These are phyloP conservation scores for Trachurus trachurus DNA, from an alignment of 2,797 vertebrate genomes.

Conservation along the genomic window DNA sequence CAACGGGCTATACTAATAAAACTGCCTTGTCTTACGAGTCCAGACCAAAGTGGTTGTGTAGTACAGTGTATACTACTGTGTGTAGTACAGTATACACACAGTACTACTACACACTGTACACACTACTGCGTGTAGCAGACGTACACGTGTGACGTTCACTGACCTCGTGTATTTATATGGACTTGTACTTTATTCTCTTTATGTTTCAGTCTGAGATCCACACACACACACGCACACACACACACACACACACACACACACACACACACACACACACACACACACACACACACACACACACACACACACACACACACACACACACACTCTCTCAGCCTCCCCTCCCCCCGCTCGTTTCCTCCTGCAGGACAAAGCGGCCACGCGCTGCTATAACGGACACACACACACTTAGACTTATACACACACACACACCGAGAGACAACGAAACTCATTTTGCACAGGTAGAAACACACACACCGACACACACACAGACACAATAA, in stretches of 20 bases:
- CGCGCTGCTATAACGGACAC: slow-evolving; percentile 67
- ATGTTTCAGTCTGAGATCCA: background rate
- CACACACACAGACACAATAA: no score
- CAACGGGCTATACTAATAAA: no score
- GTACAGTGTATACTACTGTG: no score
- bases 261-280: background rate
- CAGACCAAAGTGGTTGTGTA: no score
- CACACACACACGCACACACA: background rate
- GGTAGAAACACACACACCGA: no score
- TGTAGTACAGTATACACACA: background rate
- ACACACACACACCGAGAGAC: slow-evolving; percentile 17
- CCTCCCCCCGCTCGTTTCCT: slow-evolving; percentile 72
- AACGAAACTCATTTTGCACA: background rate
- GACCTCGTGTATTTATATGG: no score
- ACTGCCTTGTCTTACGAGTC: no score
- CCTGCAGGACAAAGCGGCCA: slow-evolving; percentile 80
- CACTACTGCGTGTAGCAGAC: background rate
- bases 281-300: slow-evolving; percentile 12
- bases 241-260: no score
- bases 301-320: slow-evolving; percentile 23
- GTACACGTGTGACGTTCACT: no score
- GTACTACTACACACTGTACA: background rate
- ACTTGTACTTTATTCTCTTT: no score
- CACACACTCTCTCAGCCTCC: slow-evolving; percentile 32
- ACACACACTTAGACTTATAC: slow-evolving; percentile 3